Base-by-base conservation (phyloP, 2,113 vertebrate species). In the Nothocercus nigrocapillus region DNA sequence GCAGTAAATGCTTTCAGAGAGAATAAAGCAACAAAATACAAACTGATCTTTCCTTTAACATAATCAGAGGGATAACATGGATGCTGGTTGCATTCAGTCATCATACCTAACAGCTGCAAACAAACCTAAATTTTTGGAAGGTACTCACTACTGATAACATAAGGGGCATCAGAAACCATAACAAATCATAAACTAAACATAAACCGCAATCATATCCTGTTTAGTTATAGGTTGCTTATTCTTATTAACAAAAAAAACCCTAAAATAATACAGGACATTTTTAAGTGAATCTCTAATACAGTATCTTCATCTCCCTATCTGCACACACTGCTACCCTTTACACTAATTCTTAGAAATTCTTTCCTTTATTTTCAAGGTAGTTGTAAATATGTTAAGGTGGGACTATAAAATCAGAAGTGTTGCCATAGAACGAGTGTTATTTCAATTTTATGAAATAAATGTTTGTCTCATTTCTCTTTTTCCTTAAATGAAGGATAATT, bases 11-110 rank as follows among this genome's bases (percentile, higher is more conserved):
- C 13, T 59, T 78, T 82, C 51, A 78, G 14, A 72, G 13, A 74
- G 4, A 81, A 82, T 32, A 11, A 15, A 54, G 67, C 16, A 95
- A 64, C 22, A 77, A 86, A 78, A 81, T 7, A 49, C 6, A 66
- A 53, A 16, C 19, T 66, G 34, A 70, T 47, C 49, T 81, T 81
- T 40, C 82, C 45, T 22, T 45, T 53, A 20, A 49, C 2, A 45
- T 36, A 89, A 76, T n/a, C 45, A 63, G 15, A 7, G 25, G 1
- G 45, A 77, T 68, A 45, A 64, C 10, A 38, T 38, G 27, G 86
- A 0, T 0, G 82, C 0, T 0, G 21, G 28, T 20, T 85, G 44
- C 51, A 66, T 42, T 78, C 32, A 67, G 3, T 24, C 17, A 5
- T 40, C 18, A 28, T 24, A 44, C 79, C 75, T 87, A 82, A 70